These are phyloP conservation scores for Boloria selene DNA, from an alignment of 2,888 invertebrate genomes.

Conservation along the genomic window DNA sequence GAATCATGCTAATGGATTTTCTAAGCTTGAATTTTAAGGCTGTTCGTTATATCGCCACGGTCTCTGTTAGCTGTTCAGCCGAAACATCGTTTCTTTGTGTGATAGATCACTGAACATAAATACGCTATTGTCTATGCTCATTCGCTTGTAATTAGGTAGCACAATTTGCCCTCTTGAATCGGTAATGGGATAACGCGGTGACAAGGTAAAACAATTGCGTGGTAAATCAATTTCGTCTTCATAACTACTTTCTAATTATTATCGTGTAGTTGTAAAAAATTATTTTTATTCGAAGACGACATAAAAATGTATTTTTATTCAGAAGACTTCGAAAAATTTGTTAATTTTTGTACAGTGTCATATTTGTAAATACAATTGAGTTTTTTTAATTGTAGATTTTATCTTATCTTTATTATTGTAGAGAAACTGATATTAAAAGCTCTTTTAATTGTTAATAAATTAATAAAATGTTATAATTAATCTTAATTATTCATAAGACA, in stretches of 20 bases:
- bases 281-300: no score
- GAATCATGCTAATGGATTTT: slow-evolving; percentile 68
- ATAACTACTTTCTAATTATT: slow-evolving; percentile 12
- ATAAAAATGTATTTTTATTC: no score
- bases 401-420: no score
- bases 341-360: no score
- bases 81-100: slow-evolving; percentile 76
- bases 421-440: no score
- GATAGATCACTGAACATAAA: slow-evolving; percentile 80
- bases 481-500: slow-evolving; percentile 1
- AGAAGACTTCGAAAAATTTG: no score
- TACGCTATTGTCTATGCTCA: slow-evolving; percentile 75
- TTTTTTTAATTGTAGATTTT: no score
- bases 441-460: no score
- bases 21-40: slow-evolving; percentile 71
- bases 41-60: slow-evolving; percentile 57
- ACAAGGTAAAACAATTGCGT: slow-evolving; percentile 64
- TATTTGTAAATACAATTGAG: no score
- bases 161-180: slow-evolving; percentile 79
- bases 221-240: slow-evolving; percentile 67
- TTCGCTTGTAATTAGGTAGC: slow-evolving; percentile 80
- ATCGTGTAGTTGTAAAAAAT: background rate
- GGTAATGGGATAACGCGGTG: slow-evolving; percentile 66
- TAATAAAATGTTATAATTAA: background rate
- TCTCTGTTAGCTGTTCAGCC: slow-evolving; percentile 58